Evolutionary conservation across 2,797 vertebrate genomes (phyloP), one percentile per base, ranked within the genome.

Genomic region (Acanthornis magna): DNA sequence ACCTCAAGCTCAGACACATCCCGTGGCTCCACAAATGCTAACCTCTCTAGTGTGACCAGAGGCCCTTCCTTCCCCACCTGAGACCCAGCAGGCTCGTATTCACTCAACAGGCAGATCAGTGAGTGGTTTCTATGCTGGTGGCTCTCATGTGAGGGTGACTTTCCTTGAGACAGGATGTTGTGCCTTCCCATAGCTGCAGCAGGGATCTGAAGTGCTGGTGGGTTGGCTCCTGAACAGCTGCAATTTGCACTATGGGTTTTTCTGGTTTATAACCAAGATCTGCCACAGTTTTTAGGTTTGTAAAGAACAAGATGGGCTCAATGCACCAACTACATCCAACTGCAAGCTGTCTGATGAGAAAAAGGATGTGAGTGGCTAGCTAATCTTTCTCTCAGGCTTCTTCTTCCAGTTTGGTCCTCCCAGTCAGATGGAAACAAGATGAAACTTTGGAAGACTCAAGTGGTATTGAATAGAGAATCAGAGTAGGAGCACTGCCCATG

Each of bases 21-120:
- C 16, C 0, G 0, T 27, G n/a, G 20, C 13, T 70, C 43, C 42
- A 74, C n/a, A 53, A 70, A 45, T 26, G 7, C 11, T 58, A 54
- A 13, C 6, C 30, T 34, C 32, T 17, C 0, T 1, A 2, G 5
- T 45, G 43, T 32, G 13, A 43, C 19, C 4, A 10, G 12, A 88
- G 30, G 9, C 5, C 20, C 16, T 65, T 74, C 51, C 30, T 75
- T 50, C 45, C 53, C 38, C 27, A 51, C 7, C 8, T 19, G 32
- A 38, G 34, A 53, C 45, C 16, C 38, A 48, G 50, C 8, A 38
- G 23, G 20, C 38, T 26, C 9, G 7, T 10, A 2, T 47, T 83
- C 63, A 30, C 10, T 30, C n/a, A 11, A 50, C 38, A 73, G 43
- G 51, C 15, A 47, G 34, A 63, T 43, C 23, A 16, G 42, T 7